Percentiles rank a stretch among this genome's conserved stretches.
Evolutionary conservation across 2,797 vertebrate species (phyloP).

Genomic region (Hydrolagus colliei): DNA sequence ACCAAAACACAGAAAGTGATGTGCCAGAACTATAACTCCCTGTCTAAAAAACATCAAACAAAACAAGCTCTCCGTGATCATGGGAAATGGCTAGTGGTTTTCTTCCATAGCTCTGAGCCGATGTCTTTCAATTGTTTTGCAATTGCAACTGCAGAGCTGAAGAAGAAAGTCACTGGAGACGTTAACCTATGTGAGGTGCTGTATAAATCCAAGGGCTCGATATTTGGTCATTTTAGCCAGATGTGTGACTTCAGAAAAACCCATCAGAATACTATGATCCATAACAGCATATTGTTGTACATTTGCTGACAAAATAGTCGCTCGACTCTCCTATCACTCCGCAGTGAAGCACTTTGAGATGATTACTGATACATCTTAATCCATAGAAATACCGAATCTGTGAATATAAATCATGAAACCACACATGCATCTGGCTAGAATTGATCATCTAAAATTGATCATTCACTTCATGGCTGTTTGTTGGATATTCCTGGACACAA

Average conservation of each 20-base stretch:
- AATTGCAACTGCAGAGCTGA: not conserved
- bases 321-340: too few relatives aligned
- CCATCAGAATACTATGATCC: too few relatives aligned
- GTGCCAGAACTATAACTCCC: not conserved
- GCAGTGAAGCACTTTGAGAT: too few relatives aligned
- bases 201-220: not conserved
- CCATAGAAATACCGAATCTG: too few relatives aligned
- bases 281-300: too few relatives aligned
- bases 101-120: not conserved
- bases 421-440: too few relatives aligned
- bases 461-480: too few relatives aligned
- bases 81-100: not conserved
- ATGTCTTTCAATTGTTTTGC: not conserved
- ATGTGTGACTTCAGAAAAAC: not conserved
- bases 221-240: not conserved
- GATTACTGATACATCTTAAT: too few relatives aligned
- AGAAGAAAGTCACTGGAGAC: not conserved
- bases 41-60: not conserved
- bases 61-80: not conserved
- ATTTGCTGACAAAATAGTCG: too few relatives aligned
- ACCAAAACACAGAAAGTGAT: not conserved
- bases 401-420: too few relatives aligned
- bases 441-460: too few relatives aligned
- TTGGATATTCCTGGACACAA: too few relatives aligned
- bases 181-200: not conserved